These are phyloP conservation scores for Aphodius granarius DNA, from an alignment of 2,888 invertebrate species.

Conservation along the genomic window DNA sequence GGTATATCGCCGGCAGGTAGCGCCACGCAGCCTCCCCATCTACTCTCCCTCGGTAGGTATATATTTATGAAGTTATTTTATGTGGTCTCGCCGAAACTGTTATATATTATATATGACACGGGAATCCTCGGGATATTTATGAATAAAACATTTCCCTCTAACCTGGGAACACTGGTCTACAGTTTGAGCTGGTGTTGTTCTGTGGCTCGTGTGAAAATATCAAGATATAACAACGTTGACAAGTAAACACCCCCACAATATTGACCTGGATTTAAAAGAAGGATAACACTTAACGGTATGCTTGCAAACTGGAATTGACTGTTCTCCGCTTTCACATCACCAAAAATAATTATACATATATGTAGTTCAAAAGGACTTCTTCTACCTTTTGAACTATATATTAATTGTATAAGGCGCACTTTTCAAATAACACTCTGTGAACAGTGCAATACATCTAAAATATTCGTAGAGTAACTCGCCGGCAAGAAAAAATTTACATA, in stretches of 20 bases:
- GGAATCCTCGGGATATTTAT: not conserved
- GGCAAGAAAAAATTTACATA: not conserved
- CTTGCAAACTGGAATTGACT: too few species aligned
- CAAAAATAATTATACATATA: too few species aligned
- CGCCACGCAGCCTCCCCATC: not conserved
- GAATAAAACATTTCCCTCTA: not conserved
- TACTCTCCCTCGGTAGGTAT: not conserved
- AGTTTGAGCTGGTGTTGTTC: not conserved
- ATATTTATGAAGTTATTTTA: not conserved
- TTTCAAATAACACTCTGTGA: not conserved
- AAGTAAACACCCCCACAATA: not conserved
- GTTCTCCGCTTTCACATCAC: too few species aligned
- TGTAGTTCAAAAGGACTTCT: too few species aligned
- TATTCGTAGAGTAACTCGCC: not conserved
- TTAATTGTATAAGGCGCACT: too few species aligned
- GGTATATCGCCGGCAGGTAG: not conserved
- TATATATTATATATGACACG: not conserved
- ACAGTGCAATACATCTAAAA: not conserved
- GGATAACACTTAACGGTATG: too few species aligned
- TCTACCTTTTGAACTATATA: too few species aligned
- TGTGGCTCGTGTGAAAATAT: not conserved
- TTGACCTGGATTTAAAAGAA: too few species aligned
- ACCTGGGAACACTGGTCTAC: not conserved
- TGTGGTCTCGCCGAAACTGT: not conserved
- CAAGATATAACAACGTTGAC: not conserved